Conservation (phyloP, 37 sponge, comb jelly and placozoan genomes). For the Halichondria panicea region DNA sequence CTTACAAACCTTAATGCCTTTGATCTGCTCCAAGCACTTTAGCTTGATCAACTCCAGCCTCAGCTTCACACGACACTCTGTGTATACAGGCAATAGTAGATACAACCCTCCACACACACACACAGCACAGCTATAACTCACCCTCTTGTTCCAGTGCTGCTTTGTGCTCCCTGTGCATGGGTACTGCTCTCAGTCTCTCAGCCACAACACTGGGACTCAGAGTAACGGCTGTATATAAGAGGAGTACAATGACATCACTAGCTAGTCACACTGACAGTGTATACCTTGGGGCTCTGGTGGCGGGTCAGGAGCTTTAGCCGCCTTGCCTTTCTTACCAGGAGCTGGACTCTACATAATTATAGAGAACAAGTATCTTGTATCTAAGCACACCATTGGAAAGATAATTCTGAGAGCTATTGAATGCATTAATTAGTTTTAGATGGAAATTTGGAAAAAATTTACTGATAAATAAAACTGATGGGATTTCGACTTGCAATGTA, state of each 20-base stretch:
- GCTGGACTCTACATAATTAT: not conserved
- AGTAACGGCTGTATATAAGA: conserved; percentile 10
- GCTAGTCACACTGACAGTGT: too few species aligned
- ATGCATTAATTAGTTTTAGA: too few species aligned
- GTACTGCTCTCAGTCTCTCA: conserved; percentile 22
- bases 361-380: too few species aligned
- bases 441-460: too few species aligned
- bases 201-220: conserved; percentile 22
- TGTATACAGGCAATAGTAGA: not conserved
- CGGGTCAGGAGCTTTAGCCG: not conserved
- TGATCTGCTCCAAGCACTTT: conserved; percentile 25
- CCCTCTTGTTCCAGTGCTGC: conserved; percentile 61
- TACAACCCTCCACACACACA: not conserved
- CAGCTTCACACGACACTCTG: conserved; percentile 28
- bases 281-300: not conserved
- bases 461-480: too few species aligned
- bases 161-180: conserved; percentile 49
- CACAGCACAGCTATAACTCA: not conserved
- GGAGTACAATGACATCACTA: too few species aligned
- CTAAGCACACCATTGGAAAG: too few species aligned
- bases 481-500: too few species aligned
- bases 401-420: too few species aligned
- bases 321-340: conserved; percentile 6
- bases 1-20: conserved; percentile 46
- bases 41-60: conserved; percentile 39